Percentiles rank a stretch among this genome's conserved stretches.
phyloP scores from a whole-genome alignment of 2,113 vertebrate genomes.

The Poeciliopsis prolifica region DNA sequence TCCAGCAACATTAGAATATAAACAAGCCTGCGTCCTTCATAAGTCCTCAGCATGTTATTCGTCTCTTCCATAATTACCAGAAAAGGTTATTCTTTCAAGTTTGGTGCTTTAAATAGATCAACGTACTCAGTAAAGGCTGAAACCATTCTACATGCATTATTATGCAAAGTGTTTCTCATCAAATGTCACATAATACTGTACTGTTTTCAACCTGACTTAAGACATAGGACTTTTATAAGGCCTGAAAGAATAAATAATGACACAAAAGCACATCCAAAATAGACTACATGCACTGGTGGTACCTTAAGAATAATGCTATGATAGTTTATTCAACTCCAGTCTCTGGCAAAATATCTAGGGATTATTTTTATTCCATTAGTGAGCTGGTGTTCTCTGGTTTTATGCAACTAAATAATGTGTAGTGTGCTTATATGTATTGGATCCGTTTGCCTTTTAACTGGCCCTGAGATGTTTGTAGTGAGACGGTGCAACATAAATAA shows the following conservation, averaged over 20 bases:
- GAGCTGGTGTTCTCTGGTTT: neutral
- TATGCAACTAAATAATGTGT: neutral
- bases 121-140: conserved; percentile 46
- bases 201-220: conserved; percentile 24
- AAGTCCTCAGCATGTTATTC: conserved; percentile 35
- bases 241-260: conserved; percentile 17
- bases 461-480: neutral
- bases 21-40: conserved; percentile 37
- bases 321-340: neutral
- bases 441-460: neutral
- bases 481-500: neutral
- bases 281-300: neutral
- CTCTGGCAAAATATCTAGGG: neutral
- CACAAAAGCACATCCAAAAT: neutral
- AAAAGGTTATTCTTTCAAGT: conserved; percentile 59
- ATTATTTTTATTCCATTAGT: too few relatives aligned
- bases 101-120: conserved; percentile 60
- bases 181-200: conserved; percentile 37
- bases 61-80: conserved; percentile 42
- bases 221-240: conserved; percentile 41
- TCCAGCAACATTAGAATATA: conserved; percentile 36
- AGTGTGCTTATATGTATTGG: neutral
- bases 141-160: conserved; percentile 16
- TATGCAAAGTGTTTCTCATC: conserved; percentile 41
- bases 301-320: conserved; percentile 1